Conservation (phyloP, 2,797 vertebrate genomes). For the Alfaro cultratus region DNA sequence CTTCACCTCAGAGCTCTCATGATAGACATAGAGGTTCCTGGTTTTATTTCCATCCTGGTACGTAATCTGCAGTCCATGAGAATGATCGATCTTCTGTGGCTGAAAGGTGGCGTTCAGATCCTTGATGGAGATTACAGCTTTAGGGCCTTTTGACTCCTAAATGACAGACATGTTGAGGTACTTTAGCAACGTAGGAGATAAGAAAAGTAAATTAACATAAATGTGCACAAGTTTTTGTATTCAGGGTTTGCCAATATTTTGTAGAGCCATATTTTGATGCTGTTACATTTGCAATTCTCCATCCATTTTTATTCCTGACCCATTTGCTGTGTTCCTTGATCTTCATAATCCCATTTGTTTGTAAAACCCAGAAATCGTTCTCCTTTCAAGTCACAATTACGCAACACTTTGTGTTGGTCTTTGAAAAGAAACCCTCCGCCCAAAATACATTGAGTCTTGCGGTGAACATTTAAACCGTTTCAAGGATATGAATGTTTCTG, state of each 20-base stretch:
- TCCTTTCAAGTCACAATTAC: background rate
- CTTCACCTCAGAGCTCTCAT: slow-evolving; percentile 86
- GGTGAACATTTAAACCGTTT: background rate
- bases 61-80: slow-evolving; percentile 90
- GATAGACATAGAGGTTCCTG: slow-evolving; percentile 92
- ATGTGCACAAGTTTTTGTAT: background rate
- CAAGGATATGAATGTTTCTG: background rate
- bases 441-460: background rate
- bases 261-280: background rate
- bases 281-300: background rate
- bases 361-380: background rate
- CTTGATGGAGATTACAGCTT: slow-evolving; percentile 86
- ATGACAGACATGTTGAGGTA: slow-evolving; percentile 13
- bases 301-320: background rate
- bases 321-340: background rate
- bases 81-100: slow-evolving; percentile 87
- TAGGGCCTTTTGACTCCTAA: slow-evolving; percentile 86
- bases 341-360: background rate
- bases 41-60: slow-evolving; percentile 79
- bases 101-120: slow-evolving; percentile 92
- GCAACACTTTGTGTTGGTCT: background rate
- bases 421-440: background rate
- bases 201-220: background rate
- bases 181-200: background rate
- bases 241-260: background rate